These are phyloP conservation scores for Epizoanthus illoricatus DNA, from an alignment of 92 coral and sea anemone genomes.

Conservation along the genomic window DNA sequence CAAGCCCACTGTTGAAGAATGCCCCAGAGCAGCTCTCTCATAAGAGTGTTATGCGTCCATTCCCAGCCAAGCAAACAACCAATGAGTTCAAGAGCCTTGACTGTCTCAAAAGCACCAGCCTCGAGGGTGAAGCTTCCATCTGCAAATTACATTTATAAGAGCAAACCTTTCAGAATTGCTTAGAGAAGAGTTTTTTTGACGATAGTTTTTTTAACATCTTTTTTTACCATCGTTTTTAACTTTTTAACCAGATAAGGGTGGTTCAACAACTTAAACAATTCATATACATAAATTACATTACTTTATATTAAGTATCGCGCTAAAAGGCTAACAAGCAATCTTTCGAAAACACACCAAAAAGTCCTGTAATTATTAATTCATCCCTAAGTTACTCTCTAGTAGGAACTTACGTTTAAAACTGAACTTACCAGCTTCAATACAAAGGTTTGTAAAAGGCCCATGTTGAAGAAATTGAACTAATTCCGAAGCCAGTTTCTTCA, in stretches of 20 bases:
- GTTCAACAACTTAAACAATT: too few relatives aligned
- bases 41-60: slow-evolving; percentile 77
- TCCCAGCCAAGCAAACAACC: slow-evolving; percentile 89
- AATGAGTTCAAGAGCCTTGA: slow-evolving; percentile 81
- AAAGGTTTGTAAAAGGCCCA: slow-evolving; percentile 16
- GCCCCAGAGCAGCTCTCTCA: slow-evolving; percentile 70
- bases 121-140: slow-evolving; percentile 59
- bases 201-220: too few relatives aligned
- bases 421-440: slow-evolving; percentile 9
- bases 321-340: too few relatives aligned
- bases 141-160: slow-evolving; percentile 14
- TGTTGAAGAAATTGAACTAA: slow-evolving; percentile 4
- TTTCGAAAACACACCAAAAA: too few relatives aligned
- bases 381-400: too few relatives aligned
- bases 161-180: neutral
- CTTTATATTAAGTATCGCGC: too few relatives aligned
- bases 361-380: neutral
- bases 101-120: slow-evolving; percentile 62
- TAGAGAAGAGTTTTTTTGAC: too few relatives aligned
- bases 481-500: slow-evolving; percentile 16
- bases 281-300: too few relatives aligned
- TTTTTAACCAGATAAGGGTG: too few relatives aligned
- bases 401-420: neutral
- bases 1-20: slow-evolving; percentile 66
- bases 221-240: too few relatives aligned